Conservation (phyloP, 2,797 vertebrate genomes). For the Novumbra hubbsi region DNA sequence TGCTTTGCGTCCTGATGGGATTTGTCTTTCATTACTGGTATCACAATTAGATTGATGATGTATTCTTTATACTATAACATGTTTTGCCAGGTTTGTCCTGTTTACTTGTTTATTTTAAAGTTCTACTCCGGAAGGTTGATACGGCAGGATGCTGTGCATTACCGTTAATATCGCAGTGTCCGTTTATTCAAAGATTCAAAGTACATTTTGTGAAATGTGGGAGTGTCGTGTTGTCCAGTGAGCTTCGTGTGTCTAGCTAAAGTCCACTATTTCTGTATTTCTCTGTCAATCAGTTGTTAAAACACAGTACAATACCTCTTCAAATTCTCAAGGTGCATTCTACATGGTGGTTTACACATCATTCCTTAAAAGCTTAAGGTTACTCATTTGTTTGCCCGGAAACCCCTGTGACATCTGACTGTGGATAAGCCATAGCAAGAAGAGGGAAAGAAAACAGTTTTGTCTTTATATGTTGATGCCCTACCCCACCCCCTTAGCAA, state of each 20-base stretch:
- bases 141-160: background rate
- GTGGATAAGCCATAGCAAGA: conserved; percentile 15
- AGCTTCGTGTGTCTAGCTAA: background rate
- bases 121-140: background rate
- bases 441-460: conserved; percentile 33
- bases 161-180: background rate
- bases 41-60: background rate
- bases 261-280: background rate
- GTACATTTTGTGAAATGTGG: background rate
- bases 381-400: background rate
- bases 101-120: background rate
- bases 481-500: conserved; percentile 3
- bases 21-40: background rate
- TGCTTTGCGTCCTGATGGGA: background rate
- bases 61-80: background rate
- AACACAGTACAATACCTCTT: background rate
- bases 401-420: conserved; percentile 7
- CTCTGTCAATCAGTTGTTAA: background rate
- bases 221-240: background rate
- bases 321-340: background rate
- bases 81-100: background rate
- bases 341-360: background rate
- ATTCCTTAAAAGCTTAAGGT: background rate
- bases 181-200: background rate
- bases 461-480: conserved; percentile 61